phyloP scores from a whole-genome alignment of 2,888 invertebrate species.

The Meghimatium bilineatum region DNA sequence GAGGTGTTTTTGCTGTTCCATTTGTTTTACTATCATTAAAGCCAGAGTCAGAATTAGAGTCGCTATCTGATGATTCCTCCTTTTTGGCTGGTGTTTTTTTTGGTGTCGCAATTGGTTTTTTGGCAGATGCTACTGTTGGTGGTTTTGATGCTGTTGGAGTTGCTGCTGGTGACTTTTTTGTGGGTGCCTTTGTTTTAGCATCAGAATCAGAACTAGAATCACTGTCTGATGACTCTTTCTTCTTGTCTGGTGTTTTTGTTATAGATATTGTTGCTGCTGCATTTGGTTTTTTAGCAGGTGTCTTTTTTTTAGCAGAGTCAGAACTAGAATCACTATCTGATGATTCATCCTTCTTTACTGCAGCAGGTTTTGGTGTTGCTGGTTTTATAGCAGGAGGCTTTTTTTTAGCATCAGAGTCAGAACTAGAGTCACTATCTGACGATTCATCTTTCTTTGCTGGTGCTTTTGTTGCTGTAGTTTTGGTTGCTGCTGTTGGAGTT shows the following conservation, averaged over 20 bases:
- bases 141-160: neutral
- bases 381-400: neutral
- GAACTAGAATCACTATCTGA: conserved; percentile 2
- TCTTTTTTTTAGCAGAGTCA: neutral
- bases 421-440: conserved; percentile 19
- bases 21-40: neutral
- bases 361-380: neutral
- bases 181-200: neutral
- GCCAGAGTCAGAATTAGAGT: neutral
- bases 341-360: neutral
- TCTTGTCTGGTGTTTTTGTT: neutral
- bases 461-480: neutral
- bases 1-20: neutral
- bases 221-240: conserved; percentile 4
- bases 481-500: neutral
- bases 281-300: neutral
- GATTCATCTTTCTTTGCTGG: neutral
- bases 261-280: neutral
- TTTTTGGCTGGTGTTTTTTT: neutral
- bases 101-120: neutral
- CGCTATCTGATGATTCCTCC: neutral
- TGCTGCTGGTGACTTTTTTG: neutral
- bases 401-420: conserved; percentile 17
- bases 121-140: conserved; percentile 36
- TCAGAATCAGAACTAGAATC: conserved; percentile 36